Base-by-base conservation (phyloP, 2,797 vertebrate genomes). In the Sebastes itinus region DNA sequence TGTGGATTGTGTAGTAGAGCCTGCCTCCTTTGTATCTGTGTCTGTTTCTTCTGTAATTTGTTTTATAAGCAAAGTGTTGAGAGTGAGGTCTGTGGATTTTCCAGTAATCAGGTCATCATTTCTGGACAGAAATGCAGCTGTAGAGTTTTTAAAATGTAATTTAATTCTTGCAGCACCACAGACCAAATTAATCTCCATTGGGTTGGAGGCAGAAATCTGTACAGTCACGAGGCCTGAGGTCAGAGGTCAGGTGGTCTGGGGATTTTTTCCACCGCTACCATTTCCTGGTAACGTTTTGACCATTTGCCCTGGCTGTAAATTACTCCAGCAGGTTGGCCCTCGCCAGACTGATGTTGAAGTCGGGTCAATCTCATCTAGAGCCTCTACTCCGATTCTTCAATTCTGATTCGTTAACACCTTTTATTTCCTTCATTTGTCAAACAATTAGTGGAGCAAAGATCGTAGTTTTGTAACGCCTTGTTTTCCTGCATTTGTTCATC, bases 291-390 rank as follows among this genome's bases (percentile, higher is more conserved):
- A 61, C 65, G 42, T 38, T 84, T 13, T 74, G 49, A 59, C 49
- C 7, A 2, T 61, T 80, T 78, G 58, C 22, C 64, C 68, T 20
- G 55, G 23, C 52, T 68, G 38, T 81, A 82, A 84, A 80, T 74
- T 61, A 78, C 64, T 82, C 32, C 3, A 58, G 35, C n/a, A 11
- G 8, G 18, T 12, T 33, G 18, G n/a, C 23, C 49, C 35, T 12
- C 42, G 0, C 7, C 7, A 42, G 59, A 61, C 52, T 30, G 83
- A 75, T 56, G 33, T 27, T 30, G 83, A 75, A 60, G 33, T 27
- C 13, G 72, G 70, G 74, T 78, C 71, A 72, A 33, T 75, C 73
- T 85, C 62, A 77, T 85, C 75, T 60, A 33, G 62, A 42, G 33
- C 7, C 38, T 46, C 55, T 0, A 5, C 71, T 68, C 68, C 14